Evolutionary conservation across 2,113 vertebrate species (phyloP), one percentile per base, ranked within the genome.

Genomic region (Aptenodytes patagonicus): DNA sequence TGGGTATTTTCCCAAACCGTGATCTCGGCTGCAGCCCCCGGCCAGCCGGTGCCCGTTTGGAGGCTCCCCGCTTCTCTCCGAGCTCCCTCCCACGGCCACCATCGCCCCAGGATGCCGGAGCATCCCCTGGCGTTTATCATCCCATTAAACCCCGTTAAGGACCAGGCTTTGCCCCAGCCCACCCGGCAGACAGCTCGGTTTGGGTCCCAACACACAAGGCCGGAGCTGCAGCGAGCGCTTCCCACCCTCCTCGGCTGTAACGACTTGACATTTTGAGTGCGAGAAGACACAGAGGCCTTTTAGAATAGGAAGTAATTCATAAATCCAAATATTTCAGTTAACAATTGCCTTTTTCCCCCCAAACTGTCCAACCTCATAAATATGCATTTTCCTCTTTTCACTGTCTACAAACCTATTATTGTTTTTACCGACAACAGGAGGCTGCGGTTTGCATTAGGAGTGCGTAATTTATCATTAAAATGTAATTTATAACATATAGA

Each of bases 401-500:
- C 87, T 87, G 82, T 60, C 89, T 75, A 86, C 94, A 92, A 95
- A 96, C 76, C 92, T 91, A 87, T 94, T 91, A 94, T 97, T 97
- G 96, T 96, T 97, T 97, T 97, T 87, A 77, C 91, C 42, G 25
- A 73, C 96, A 94, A 68, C 77, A 36, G 94, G 93, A 96, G 93
- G 76, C 89, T 29, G 54, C 22, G 2, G 89, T 44, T 46, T 93
- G 96, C 96, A 52, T 90, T 28, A 80, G 83, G 88, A 96, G 87
- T 4, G 62, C 21, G 79, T 95, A 80, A 97, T 97, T 95, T 94
- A 94, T 97, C 94, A 95, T 97, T 96, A 95, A 97, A 97, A 93
- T 82, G 94, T 94, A 96, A 98, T 97, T 97, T 95, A 97, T 97
- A 94, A 97, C 85, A 58, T 68, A 81, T 93, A 55, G 91, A 97